phyloP scores from a whole-genome alignment of 1,140 invertebrate genomes.

The Monochamus saltuarius region DNA sequence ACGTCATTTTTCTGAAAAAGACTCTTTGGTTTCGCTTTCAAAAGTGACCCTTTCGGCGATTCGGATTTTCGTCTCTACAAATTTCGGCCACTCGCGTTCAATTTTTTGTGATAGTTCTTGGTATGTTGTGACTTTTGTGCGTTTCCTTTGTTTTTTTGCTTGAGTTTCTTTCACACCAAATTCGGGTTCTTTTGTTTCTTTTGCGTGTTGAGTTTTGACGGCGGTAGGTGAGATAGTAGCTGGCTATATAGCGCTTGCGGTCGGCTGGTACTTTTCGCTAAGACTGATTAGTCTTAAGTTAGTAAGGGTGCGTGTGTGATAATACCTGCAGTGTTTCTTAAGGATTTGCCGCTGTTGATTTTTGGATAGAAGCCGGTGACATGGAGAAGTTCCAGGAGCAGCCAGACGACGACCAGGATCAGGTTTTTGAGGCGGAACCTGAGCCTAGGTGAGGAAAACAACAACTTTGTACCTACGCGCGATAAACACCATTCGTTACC shows the following conservation, averaged over 20 bases:
- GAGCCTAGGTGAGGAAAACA: conserved; percentile 40
- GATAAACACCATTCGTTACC: background rate
- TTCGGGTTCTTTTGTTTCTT: conserved; percentile 9
- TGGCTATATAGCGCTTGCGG: background rate
- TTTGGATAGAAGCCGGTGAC: conserved; percentile 14
- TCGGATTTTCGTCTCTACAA: conserved; percentile 28
- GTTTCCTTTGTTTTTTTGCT: conserved; percentile 17
- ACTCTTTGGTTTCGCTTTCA: conserved; percentile 50
- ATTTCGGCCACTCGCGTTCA: conserved; percentile 18
- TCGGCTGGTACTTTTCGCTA: conserved; percentile 16
- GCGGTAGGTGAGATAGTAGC: conserved; percentile 6
- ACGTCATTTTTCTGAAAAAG: conserved; percentile 52
- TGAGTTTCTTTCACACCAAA: conserved; percentile 20
- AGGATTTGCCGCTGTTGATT: background rate
- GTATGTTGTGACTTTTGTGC: conserved; percentile 32
- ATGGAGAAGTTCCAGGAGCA: conserved; percentile 47
- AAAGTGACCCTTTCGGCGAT: conserved; percentile 49
- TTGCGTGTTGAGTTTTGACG: background rate
- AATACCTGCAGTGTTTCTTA: background rate
- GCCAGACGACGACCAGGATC: conserved; percentile 43
- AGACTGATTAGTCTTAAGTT: conserved; percentile 43
- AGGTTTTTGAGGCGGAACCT: conserved; percentile 43
- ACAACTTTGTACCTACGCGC: background rate
- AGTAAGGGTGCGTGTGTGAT: conserved; percentile 16
- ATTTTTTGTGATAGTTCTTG: conserved; percentile 24